Evolutionary conservation across 2,797 vertebrate genomes (phyloP).

Genomic region (Natrix natrix): DNA sequence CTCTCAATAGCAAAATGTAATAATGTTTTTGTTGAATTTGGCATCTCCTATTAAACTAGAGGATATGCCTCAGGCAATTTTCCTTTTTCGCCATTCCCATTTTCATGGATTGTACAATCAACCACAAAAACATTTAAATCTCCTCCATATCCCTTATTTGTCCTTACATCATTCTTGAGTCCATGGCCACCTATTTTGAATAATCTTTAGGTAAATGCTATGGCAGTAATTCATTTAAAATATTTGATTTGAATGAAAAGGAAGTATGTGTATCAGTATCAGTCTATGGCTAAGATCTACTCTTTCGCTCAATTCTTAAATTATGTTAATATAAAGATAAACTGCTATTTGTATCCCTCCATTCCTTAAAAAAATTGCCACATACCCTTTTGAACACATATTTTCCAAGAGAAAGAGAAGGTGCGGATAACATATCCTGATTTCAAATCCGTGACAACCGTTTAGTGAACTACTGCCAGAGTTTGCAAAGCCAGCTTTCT

Average conservation of each 20-base stretch:
- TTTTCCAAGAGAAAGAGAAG: background rate
- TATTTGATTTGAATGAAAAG: slow-evolving; percentile 16
- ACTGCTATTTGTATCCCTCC: background rate
- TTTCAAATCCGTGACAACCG: slow-evolving; percentile 28
- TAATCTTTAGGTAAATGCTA: background rate
- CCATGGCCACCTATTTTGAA: background rate
- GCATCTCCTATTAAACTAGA: background rate
- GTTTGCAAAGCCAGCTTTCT: slow-evolving; percentile 43
- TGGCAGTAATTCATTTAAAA: background rate
- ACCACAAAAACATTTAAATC: background rate
- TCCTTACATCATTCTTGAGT: background rate
- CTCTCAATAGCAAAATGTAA: background rate
- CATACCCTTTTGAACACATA: background rate
- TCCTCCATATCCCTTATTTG: background rate
- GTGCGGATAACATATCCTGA: slow-evolving; percentile 3
- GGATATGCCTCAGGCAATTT: background rate
- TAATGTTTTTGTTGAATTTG: background rate
- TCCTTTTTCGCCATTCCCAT: background rate
- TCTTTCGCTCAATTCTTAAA: background rate
- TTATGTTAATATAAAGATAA: background rate
- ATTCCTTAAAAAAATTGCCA: background rate
- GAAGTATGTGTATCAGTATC: slow-evolving; percentile 12
- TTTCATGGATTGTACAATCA: background rate
- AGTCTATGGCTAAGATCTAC: background rate
- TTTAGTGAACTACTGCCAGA: slow-evolving; percentile 51